These are phyloP conservation scores for Idaea aversata DNA, from an alignment of 2,888 invertebrate genomes.

Conservation along the genomic window DNA sequence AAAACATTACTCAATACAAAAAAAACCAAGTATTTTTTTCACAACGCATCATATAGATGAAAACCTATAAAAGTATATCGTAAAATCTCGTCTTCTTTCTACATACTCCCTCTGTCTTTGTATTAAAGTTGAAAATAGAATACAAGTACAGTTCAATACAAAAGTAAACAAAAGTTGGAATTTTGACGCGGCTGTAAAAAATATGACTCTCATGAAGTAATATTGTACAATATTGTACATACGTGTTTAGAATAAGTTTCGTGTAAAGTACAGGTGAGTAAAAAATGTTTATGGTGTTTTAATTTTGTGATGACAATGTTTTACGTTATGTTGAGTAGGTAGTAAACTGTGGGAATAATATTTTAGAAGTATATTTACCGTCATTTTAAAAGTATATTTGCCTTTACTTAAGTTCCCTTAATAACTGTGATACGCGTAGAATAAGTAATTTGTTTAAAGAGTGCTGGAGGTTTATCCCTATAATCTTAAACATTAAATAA, in stretches of 20 bases:
- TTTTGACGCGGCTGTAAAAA: slow-evolving; percentile 40
- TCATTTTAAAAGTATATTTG: too few relatives aligned
- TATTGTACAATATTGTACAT: slow-evolving; percentile 30
- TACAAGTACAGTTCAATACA: slow-evolving; percentile 6
- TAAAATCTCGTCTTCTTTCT: slow-evolving; percentile 33
- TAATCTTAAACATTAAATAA: too few relatives aligned
- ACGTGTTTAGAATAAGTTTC: slow-evolving; percentile 39
- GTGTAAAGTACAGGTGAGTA: slow-evolving; percentile 14
- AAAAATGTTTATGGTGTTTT: slow-evolving; percentile 9
- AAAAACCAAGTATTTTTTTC: slow-evolving; percentile 28
- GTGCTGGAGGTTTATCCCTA: too few relatives aligned
- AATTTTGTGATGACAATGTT: slow-evolving; percentile 3
- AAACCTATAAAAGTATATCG: slow-evolving; percentile 38
- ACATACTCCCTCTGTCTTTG: slow-evolving; percentile 17
- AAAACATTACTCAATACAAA: slow-evolving; percentile 29
- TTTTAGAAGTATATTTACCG: not conserved
- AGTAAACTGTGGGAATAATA: not conserved
- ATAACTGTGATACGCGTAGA: too few relatives aligned
- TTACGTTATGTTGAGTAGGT: not conserved
- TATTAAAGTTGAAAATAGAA: slow-evolving; percentile 19
- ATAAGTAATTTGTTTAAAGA: too few relatives aligned
- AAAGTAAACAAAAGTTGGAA: slow-evolving; percentile 24
- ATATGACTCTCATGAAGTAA: slow-evolving; percentile 45
- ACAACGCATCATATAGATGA: slow-evolving; percentile 37
- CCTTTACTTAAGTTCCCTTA: too few relatives aligned